phyloP scores from a whole-genome alignment of 2,888 invertebrate species.

The Willowsia nigromaculata region DNA sequence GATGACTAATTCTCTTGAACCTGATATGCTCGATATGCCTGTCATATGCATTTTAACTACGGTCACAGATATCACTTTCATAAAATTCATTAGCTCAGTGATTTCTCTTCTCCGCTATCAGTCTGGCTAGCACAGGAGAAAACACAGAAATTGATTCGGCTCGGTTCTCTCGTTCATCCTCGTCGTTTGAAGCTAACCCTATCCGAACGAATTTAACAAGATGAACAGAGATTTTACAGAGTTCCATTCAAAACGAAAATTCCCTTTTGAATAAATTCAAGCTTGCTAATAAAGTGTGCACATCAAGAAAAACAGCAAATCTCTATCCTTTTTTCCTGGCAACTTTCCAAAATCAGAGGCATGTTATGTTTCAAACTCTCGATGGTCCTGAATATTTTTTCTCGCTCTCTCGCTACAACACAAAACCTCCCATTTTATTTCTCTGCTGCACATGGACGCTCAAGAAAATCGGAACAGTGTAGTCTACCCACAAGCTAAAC shows the following conservation, averaged over 20 bases:
- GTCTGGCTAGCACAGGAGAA: too few species aligned
- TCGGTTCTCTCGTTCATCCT: too few species aligned
- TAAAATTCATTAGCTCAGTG: conserved; percentile 6
- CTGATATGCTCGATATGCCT: background rate
- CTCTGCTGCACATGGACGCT: background rate
- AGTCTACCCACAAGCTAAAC: background rate
- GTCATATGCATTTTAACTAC: conserved; percentile 31
- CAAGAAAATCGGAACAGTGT: background rate
- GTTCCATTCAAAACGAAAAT: background rate
- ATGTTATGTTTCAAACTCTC: conserved; percentile 19
- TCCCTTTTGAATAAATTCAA: background rate
- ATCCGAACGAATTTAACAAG: too few species aligned
- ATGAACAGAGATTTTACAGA: background rate
- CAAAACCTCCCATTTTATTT: background rate
- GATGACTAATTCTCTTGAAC: conserved; percentile 36
- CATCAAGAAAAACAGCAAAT: background rate
- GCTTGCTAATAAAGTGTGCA: background rate
- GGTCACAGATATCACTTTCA: conserved; percentile 12
- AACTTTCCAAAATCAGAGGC: conserved; percentile 9
- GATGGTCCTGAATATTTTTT: conserved; percentile 7
- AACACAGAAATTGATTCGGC: too few species aligned
- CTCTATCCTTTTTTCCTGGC: conserved; percentile 5
- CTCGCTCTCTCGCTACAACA: background rate
- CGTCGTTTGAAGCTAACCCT: too few species aligned
- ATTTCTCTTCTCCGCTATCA: background rate